phyloP scores from a whole-genome alignment of 2,888 invertebrate genomes.

The Terebella lapidaria region DNA sequence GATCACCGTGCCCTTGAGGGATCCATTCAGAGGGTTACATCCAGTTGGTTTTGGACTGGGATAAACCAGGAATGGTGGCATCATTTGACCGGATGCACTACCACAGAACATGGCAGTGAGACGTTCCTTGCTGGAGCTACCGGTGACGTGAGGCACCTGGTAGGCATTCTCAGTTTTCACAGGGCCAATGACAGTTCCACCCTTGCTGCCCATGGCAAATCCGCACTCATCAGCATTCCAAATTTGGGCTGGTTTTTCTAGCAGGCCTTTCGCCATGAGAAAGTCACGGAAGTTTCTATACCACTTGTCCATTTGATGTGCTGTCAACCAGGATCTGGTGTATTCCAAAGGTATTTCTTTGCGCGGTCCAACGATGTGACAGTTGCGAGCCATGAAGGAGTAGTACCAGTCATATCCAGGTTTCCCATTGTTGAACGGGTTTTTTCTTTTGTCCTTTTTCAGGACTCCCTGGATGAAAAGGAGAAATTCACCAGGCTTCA shows the following conservation, averaged over 20 bases:
- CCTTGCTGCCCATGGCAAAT: background rate
- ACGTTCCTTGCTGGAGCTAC: background rate
- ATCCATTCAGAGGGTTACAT: background rate
- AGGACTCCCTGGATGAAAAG: background rate
- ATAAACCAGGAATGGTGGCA: too few species aligned
- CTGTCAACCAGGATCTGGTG: background rate
- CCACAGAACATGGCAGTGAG: background rate
- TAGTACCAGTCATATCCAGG: background rate
- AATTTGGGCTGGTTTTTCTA: background rate
- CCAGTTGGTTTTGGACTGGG: background rate
- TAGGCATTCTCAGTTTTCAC: background rate
- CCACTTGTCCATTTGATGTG: background rate
- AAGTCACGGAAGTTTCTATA: background rate
- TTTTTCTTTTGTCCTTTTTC: background rate
- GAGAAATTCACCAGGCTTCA: background rate
- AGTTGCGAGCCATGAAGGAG: background rate
- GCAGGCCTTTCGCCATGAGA: background rate
- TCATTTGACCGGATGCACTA: too few species aligned
- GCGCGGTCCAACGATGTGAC: background rate
- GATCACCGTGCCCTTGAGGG: background rate
- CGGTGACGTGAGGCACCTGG: background rate
- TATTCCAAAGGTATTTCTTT: background rate
- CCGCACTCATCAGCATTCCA: background rate
- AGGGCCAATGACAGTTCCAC: background rate
- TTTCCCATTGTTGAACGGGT: background rate